Evolutionary conservation across 1,140 invertebrate genomes (phyloP), one percentile per base, ranked within the genome.

Genomic region (Drosophila nikananu): DNA sequence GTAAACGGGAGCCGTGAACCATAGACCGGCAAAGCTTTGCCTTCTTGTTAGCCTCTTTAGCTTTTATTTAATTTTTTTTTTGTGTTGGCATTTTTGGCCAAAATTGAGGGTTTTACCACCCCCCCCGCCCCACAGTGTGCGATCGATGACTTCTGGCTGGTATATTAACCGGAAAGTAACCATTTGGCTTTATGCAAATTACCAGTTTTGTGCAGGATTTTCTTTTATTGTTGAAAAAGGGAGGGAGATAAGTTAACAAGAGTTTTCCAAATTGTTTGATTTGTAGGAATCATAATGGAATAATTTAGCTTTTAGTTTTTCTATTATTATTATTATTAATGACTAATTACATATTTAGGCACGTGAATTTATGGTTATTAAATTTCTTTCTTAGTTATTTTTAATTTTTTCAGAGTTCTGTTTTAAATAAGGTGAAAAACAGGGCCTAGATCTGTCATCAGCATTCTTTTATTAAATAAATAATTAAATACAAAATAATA

Each of bases 1-100:
- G 23, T 55, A 62, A 62, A 57, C 49, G 60, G 32, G 37, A 42
- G 27, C 58, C 58, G 12, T 51, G 58, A 51, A 30, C 42, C 42
- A 51, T 25, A 57, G 23, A 49, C 48, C 58, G 27, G 27, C 27
- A 27, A 60, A 32, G 55, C 9, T 39, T 57, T 13, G 17, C 25
- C 51, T 27, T 37, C 54, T 57, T 58, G 54, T 58, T 58, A 19
- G 35, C 55, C 32, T 41, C 32, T 17, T 32, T 13, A 13, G 51
- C 27, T 13, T 52, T 32, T 52, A 52, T 52, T 52, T 52, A 52
- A n/a, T n/a, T 51, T 21, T 52, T 8, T 17, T 25, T 6, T n/a
- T n/a, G n/a, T 39, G 42, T 57, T 37, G 7, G 15, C 21, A 10
- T 32, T 52, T 52, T 6, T 52, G 23, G 35, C 35, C 35, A 63